Conservation (phyloP, 1,140 invertebrate genomes). For the Aphelenchoides besseyi region DNA sequence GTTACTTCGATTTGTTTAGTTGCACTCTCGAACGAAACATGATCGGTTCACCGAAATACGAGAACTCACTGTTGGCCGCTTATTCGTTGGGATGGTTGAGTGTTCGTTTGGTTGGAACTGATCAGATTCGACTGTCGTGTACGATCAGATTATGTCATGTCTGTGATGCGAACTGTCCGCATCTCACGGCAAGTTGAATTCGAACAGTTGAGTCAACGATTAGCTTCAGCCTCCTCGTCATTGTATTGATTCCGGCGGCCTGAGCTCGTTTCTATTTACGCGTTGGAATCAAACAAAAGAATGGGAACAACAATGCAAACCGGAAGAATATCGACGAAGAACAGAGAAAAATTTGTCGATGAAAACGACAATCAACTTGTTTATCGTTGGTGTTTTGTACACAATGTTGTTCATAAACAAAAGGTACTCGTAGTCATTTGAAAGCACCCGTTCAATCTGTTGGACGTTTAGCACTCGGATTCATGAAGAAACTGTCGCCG, state of each 20-base stretch:
- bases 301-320: constrained; percentile 8
- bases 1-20: constrained; percentile 30
- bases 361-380: background rate
- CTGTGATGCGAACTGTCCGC: constrained; percentile 36
- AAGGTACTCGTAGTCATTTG: too few relatives aligned
- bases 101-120: constrained; percentile 42
- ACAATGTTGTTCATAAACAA: too few relatives aligned
- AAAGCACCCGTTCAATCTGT: too few relatives aligned
- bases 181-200: constrained; percentile 33
- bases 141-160: constrained; percentile 46
- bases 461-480: too few relatives aligned
- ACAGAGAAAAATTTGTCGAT: background rate
- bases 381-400: too few relatives aligned
- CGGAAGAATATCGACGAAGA: background rate
- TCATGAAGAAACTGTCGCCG: background rate
- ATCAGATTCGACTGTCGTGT: constrained; percentile 41
- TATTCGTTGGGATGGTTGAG: constrained; percentile 47
- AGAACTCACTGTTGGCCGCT: constrained; percentile 33
- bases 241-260: background rate
- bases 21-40: constrained; percentile 45
- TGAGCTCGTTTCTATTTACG: background rate
- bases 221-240: background rate
- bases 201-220: background rate
- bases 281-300: constrained; percentile 5
- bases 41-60: constrained; percentile 35